Evolutionary conservation across 2,888 invertebrate species (phyloP).

Genomic region (Cosmia trapezina): DNA sequence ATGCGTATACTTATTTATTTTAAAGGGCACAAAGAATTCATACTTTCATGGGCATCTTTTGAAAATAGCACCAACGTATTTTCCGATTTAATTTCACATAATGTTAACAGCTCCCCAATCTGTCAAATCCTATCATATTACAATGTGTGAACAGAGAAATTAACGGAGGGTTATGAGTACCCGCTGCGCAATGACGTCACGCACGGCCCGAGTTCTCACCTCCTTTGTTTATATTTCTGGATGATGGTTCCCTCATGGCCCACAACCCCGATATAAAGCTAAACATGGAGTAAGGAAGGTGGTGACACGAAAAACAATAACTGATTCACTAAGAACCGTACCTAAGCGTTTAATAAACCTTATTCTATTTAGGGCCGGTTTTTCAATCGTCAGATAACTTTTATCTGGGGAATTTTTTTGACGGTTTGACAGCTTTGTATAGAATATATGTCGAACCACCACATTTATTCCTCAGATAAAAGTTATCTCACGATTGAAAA

Average conservation of each 20-base stretch:
- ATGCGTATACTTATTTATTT: no score
- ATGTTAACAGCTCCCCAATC: slow-evolving; percentile 35
- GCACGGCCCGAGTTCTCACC: slow-evolving; percentile 38
- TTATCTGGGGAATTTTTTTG: no score
- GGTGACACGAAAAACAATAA: slow-evolving; percentile 1
- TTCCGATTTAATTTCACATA: slow-evolving; percentile 26
- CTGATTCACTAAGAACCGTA: slow-evolving; percentile 18
- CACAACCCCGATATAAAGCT: slow-evolving; percentile 36
- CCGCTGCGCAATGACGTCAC: slow-evolving; percentile 55
- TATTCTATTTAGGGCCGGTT: slow-evolving; percentile 4
- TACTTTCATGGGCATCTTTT: neutral
- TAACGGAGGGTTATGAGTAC: slow-evolving; percentile 43
- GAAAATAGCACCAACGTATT: neutral
- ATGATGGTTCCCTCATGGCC: slow-evolving; percentile 57
- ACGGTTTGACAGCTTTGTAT: no score
- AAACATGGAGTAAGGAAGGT: slow-evolving; percentile 38
- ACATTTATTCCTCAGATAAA: no score
- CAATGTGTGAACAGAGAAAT: slow-evolving; percentile 56
- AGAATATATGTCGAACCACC: no score
- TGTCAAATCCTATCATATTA: slow-evolving; percentile 42
- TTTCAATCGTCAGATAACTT: no score
- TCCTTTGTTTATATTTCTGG: slow-evolving; percentile 45
- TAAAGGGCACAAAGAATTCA: no score
- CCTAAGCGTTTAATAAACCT: slow-evolving; percentile 15
- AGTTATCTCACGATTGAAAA: no score